Percentiles rank a stretch among this genome's conserved stretches.
These are phyloP conservation scores for Sphaeridia pumilis DNA, from an alignment of 2,888 invertebrate species.

Conservation along the genomic window DNA sequence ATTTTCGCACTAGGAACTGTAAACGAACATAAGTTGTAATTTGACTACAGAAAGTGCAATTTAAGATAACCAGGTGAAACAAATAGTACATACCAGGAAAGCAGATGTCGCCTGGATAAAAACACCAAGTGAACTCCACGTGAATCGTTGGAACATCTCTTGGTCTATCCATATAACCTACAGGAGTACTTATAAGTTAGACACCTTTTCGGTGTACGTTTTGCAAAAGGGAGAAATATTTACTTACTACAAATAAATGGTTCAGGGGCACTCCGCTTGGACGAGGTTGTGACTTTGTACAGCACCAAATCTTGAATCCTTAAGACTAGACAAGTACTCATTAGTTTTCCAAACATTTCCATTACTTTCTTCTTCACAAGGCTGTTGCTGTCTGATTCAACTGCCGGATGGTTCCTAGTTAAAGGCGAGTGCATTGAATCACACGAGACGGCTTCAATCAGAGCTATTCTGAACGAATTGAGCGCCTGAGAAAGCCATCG, in stretches of 20 bases:
- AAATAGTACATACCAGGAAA: constrained; percentile 59
- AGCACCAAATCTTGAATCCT: constrained; percentile 84
- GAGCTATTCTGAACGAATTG: constrained; percentile 63
- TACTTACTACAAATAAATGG: constrained; percentile 62
- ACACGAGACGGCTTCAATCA: constrained; percentile 49
- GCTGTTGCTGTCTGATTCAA: constrained; percentile 8
- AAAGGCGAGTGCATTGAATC: constrained; percentile 23
- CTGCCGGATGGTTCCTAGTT: constrained; percentile 14
- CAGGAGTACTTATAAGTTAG: not conserved
- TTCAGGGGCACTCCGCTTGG: constrained; percentile 57
- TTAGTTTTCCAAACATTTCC: constrained; percentile 63
- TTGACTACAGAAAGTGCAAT: not conserved
- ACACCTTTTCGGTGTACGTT: not conserved
- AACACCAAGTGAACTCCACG: constrained; percentile 90
- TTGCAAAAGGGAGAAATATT: not conserved
- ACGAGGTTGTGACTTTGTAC: constrained; percentile 62
- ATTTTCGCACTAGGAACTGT: constrained; percentile 87
- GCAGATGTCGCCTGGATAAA: constrained; percentile 80
- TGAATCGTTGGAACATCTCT: constrained; percentile 85
- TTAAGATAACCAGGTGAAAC: not conserved
- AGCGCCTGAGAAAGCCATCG: constrained; percentile 81
- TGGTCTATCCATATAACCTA: constrained; percentile 46
- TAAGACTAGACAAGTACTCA: constrained; percentile 83
- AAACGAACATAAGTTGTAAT: not conserved
- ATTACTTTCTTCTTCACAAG: constrained; percentile 19